Evolutionary conservation across 2,113 vertebrate genomes (phyloP), one percentile per base, ranked within the genome.

Genomic region (Tachysurus fulvidraco): DNA sequence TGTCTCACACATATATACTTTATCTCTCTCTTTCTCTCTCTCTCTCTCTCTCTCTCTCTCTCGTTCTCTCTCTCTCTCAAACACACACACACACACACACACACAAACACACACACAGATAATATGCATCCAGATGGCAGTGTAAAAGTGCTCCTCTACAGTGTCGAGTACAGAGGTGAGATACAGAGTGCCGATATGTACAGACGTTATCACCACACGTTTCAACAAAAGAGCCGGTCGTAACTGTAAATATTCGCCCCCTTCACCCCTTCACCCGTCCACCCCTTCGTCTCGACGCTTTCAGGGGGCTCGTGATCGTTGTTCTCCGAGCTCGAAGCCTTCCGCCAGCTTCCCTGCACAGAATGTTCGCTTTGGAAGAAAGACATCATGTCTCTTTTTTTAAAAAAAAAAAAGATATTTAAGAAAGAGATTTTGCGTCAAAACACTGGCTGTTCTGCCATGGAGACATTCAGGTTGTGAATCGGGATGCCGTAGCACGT

Each of bases 141-240:
- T 88, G 87, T 88, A 88, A 90, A 90, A 90, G 87, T 88, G 89
- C 89, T 90, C 87, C 82, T 88, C 89, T 90, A 88, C 87, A 90
- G 89, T 86, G 78, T 85, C 65, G 79, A 81, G 87, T 88, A 90
- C 87, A 90, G 89, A 88, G 89, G 86, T 86, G 89, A 84, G 87
- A 90, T 88, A 89, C 74, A 86, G 89, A 79, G 81, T 88, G 86
- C 89, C 65, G 74, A 74, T 86, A 88, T 86, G 83, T 90, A 90
- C 85, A 90, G 86, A 88, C 85, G 84, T 73, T 86, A 85, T 81
- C 84, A 88, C 77, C 87, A 90, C 67, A 30, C 81, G 50, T 81
- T 88, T 52, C 67, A 77, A 84, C 67, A 84, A 59, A 86, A 88
- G 84, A 86, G 81, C 74, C 76, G 69, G 81, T 67, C 85, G 76